Evolutionary conservation across 2,797 vertebrate genomes (phyloP).

Genomic region (Syngnathus acus): DNA sequence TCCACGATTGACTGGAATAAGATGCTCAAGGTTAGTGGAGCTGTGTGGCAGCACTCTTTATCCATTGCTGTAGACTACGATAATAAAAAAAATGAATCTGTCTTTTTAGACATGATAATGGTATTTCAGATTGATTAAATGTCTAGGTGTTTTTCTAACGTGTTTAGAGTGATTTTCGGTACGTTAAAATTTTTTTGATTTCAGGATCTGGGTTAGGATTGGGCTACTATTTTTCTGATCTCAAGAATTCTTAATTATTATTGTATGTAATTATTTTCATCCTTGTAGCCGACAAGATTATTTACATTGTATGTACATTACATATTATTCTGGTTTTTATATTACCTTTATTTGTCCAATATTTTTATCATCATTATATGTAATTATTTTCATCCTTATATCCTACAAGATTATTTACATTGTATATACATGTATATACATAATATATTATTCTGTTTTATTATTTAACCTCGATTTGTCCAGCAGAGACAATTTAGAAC

Average conservation of each 20-base stretch:
- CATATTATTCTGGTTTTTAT: too few relatives aligned
- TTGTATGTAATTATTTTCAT: too few relatives aligned
- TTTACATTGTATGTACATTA: too few relatives aligned
- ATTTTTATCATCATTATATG: not conserved
- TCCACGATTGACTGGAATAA: not conserved
- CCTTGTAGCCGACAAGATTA: not conserved
- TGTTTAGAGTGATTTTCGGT: not conserved
- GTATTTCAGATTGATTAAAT: not conserved
- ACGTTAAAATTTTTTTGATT: not conserved
- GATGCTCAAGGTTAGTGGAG: not conserved
- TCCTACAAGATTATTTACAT: too few relatives aligned
- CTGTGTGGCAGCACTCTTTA: not conserved
- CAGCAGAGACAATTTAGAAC: too few relatives aligned
- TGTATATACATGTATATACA: too few relatives aligned
- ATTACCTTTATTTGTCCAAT: too few relatives aligned
- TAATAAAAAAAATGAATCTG: too few relatives aligned
- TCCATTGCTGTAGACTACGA: not conserved
- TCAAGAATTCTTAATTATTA: not conserved
- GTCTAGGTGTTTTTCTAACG: not conserved
- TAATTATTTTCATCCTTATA: too few relatives aligned
- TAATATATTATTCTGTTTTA: too few relatives aligned
- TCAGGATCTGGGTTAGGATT: too few relatives aligned
- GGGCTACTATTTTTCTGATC: not conserved
- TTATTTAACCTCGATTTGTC: too few relatives aligned
- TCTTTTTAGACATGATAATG: not conserved